These are phyloP conservation scores for Sarotherodon lohbergeri DNA, from an alignment of 2,113 vertebrate species.

Conservation along the genomic window DNA sequence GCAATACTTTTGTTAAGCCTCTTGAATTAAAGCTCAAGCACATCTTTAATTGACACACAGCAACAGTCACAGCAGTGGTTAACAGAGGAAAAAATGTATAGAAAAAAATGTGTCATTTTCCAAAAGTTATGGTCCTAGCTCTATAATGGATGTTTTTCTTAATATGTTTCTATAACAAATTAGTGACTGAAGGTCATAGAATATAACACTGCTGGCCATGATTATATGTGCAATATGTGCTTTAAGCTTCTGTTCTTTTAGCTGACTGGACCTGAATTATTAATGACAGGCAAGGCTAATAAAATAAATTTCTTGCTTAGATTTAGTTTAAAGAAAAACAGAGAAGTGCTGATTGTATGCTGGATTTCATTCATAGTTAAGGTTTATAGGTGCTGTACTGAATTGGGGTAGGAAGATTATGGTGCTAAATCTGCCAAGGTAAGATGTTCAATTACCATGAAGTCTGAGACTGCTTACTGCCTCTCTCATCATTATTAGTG, in stretches of 20 bases:
- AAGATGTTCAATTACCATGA: not conserved
- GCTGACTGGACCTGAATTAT: not conserved
- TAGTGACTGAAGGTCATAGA: not conserved
- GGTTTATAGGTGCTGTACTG: not conserved
- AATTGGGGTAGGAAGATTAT: not conserved
- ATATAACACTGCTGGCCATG: not conserved
- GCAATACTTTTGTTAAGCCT: not conserved
- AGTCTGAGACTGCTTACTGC: not conserved
- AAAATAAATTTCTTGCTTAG: not conserved
- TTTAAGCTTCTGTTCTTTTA: not conserved
- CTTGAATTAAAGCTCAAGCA: not conserved
- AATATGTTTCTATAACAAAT: not conserved
- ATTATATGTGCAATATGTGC: not conserved
- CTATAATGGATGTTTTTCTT: not conserved
- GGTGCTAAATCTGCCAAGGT: slow-evolving; percentile 12
- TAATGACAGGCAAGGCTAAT: not conserved
- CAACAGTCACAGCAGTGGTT: not conserved
- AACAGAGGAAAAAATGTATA: not conserved
- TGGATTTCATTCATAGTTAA: not conserved
- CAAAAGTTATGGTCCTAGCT: not conserved
- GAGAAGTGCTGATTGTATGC: not conserved
- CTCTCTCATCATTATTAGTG: not conserved
- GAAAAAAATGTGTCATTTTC: not conserved
- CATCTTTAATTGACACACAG: not conserved
- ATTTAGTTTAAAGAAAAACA: not conserved